These are phyloP conservation scores for Acanthornis magna DNA, from an alignment of 2,797 vertebrate genomes.

Conservation along the genomic window DNA sequence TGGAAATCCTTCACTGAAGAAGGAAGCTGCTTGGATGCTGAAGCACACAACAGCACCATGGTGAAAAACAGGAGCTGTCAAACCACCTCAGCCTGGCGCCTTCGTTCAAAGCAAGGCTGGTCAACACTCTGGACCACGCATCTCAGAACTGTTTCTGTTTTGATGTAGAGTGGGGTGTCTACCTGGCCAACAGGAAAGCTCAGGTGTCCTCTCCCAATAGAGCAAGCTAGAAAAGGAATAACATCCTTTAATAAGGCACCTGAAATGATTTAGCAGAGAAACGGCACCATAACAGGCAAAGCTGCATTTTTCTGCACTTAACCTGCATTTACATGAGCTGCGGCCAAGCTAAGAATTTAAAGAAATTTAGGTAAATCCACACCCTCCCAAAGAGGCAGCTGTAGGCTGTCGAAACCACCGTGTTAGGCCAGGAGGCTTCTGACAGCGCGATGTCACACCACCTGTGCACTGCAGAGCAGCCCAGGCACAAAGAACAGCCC, in stretches of 20 bases:
- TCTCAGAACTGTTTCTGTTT: background rate
- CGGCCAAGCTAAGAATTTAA: background rate
- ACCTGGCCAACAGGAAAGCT: background rate
- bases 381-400: background rate
- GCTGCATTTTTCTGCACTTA: background rate
- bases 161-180: background rate
- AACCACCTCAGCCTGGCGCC: background rate
- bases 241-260: background rate
- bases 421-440: background rate
- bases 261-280: background rate
- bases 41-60: background rate
- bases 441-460: background rate
- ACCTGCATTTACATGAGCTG: background rate
- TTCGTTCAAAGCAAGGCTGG: background rate
- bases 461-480: rapidly evolving
- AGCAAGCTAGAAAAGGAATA: background rate
- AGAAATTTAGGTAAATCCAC: background rate
- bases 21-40: background rate
- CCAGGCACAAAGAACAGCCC: background rate
- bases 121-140: rapidly evolving
- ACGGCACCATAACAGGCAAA: background rate
- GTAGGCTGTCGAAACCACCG: background rate
- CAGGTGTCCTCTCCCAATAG: background rate
- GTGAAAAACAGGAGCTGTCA: background rate
- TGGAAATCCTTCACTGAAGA: background rate